These are phyloP conservation scores for Propithecus coquereli DNA, from an alignment of 2,113 vertebrate genomes.

Conservation along the genomic window DNA sequence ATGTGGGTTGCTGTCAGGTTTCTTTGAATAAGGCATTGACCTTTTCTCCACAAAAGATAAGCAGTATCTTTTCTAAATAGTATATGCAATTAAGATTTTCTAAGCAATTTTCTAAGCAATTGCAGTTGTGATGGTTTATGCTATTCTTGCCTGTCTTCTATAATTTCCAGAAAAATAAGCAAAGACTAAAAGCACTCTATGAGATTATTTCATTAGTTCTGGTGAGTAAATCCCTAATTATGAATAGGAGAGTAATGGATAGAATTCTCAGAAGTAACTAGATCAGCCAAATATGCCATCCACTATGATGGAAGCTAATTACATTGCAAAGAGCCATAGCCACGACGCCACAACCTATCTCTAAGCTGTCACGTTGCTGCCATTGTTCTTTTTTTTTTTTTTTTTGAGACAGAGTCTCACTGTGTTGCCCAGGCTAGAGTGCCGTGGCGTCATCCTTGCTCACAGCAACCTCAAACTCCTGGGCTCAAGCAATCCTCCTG, in stretches of 20 bases:
- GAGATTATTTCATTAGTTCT: neutral
- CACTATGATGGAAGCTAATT: neutral
- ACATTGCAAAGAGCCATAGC: neutral
- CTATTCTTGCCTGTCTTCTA: neutral
- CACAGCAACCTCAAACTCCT: too few species aligned
- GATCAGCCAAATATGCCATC: neutral
- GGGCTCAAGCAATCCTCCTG: too few species aligned
- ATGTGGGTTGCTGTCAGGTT: neutral
- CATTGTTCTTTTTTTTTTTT: neutral
- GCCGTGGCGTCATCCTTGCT: too few species aligned
- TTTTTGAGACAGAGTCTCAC: too few species aligned
- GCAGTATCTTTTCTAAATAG: neutral
- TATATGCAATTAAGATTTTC: neutral
- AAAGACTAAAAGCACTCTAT: neutral
- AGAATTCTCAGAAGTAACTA: neutral
- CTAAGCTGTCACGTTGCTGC: too few species aligned
- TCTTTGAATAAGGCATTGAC: neutral
- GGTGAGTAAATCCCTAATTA: neutral
- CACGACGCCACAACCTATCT: neutral
- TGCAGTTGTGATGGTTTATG: neutral
- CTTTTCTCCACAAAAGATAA: neutral
- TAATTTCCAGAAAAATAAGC: neutral
- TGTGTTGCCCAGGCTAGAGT: too few species aligned
- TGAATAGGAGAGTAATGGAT: neutral
- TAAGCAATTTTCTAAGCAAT: slow-evolving; percentile 1